Percentiles rank a stretch among this genome's conserved stretches.
phyloP scores from a whole-genome alignment of 2,888 invertebrate species.

The Smittia sp. region DNA sequence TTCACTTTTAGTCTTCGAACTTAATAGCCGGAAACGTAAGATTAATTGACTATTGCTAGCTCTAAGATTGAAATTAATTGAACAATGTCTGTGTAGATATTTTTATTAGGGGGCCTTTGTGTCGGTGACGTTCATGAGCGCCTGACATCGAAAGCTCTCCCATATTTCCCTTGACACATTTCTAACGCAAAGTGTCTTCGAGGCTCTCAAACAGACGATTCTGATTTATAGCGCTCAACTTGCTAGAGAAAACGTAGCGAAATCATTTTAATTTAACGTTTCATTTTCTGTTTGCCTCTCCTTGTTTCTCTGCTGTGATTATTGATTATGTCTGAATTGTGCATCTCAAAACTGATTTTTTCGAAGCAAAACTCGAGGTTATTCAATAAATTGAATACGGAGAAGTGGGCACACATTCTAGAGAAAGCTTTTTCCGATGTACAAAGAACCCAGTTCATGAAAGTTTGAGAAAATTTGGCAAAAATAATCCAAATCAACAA shows the following conservation, averaged over 20 bases:
- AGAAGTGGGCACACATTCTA: slow-evolving; percentile 50
- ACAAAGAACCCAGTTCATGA: no score
- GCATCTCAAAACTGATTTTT: background rate
- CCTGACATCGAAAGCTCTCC: no score
- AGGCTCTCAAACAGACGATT: background rate
- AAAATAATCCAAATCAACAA: no score
- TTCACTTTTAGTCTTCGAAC: slow-evolving; percentile 51
- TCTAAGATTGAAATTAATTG: slow-evolving; percentile 39
- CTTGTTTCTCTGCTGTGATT: background rate
- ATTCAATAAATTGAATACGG: slow-evolving; percentile 46
- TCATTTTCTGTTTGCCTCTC: background rate
- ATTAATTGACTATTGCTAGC: slow-evolving; percentile 34
- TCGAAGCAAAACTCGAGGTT: background rate
- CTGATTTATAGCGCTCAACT: slow-evolving; percentile 4
- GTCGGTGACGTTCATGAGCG: no score
- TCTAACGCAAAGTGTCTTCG: no score
- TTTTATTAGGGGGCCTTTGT: background rate
- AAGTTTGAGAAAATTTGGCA: no score
- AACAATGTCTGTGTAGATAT: slow-evolving; percentile 3
- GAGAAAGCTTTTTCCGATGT: background rate
- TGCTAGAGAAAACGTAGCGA: background rate
- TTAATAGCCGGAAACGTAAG: background rate
- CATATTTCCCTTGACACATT: no score
- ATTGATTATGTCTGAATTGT: background rate
- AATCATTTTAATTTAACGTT: background rate